Conservation (phyloP, 2,113 vertebrate species). For the Lagopus leucura region DNA sequence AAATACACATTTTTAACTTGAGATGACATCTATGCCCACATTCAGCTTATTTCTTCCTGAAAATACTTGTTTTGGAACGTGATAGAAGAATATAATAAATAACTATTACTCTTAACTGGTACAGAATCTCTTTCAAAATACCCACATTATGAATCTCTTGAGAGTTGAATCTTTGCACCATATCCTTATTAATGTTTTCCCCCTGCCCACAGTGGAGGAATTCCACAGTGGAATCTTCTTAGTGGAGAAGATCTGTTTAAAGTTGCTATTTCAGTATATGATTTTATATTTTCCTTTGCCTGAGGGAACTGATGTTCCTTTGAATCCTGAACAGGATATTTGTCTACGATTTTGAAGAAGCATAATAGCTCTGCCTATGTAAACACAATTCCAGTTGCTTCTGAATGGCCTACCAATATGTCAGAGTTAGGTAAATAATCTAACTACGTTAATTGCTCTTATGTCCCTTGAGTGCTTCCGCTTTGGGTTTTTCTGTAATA, state of each 20-base stretch:
- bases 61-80: neutral
- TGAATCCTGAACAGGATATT: conserved; percentile 12
- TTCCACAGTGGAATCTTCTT: too few relatives aligned
- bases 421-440: conserved; percentile 63
- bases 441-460: conserved; percentile 49
- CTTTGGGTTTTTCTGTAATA: conserved; percentile 42
- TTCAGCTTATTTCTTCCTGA: neutral
- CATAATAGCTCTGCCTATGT: neutral
- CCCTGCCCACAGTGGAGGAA: neutral
- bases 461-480: conserved; percentile 46
- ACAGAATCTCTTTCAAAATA: neutral
- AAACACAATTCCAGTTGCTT: conserved; percentile 33
- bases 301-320: neutral
- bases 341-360: neutral
- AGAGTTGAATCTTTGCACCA: neutral
- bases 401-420: neutral
- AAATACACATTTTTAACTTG: neutral
- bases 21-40: neutral
- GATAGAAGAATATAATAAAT: neutral
- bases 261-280: neutral
- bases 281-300: conserved; percentile 18
- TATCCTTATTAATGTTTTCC: neutral
- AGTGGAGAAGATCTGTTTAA: conserved; percentile 16
- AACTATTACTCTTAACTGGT: neutral
- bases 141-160: neutral